Percentiles rank a stretch among this genome's conserved stretches.
These are phyloP conservation scores for Onychorhynchus coronatus DNA, from an alignment of 2,113 vertebrate genomes.

Conservation along the genomic window DNA sequence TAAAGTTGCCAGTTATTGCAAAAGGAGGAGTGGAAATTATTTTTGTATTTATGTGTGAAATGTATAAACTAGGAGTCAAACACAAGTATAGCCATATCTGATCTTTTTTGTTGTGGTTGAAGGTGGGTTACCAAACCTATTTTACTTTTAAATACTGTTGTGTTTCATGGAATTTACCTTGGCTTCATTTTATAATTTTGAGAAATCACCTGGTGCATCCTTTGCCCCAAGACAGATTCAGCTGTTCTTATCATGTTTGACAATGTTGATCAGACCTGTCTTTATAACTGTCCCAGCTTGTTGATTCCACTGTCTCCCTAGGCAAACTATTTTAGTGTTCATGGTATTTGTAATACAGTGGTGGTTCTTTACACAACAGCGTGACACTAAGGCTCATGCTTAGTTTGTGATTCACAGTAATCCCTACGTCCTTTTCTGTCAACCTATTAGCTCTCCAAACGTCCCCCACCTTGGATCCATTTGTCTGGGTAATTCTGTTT, in stretches of 20 bases:
- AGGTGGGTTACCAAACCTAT: not conserved
- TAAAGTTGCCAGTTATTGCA: not conserved
- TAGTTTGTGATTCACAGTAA: not conserved
- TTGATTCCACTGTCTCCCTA: not conserved
- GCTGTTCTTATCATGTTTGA: not conserved
- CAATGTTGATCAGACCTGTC: slow-evolving; percentile 1
- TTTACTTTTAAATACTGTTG: not conserved
- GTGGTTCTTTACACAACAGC: not conserved
- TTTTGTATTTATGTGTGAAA: not conserved
- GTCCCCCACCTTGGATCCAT: not conserved
- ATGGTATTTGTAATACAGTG: not conserved
- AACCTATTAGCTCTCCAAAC: not conserved
- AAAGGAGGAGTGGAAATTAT: not conserved
- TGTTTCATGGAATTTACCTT: not conserved
- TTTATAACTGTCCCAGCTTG: not conserved
- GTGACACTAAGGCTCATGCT: not conserved
- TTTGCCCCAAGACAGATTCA: not conserved
- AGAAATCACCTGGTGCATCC: not conserved
- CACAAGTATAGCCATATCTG: not conserved
- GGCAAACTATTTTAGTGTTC: not conserved
- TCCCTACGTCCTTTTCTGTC: not conserved
- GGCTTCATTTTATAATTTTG: not conserved
- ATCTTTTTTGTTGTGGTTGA: not conserved
- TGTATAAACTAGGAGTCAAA: not conserved
- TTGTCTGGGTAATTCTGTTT: not conserved